Evolutionary conservation across 2,113 vertebrate genomes (phyloP), one percentile per base, ranked within the genome.

Genomic region (Coregonus clupeaformis): DNA sequence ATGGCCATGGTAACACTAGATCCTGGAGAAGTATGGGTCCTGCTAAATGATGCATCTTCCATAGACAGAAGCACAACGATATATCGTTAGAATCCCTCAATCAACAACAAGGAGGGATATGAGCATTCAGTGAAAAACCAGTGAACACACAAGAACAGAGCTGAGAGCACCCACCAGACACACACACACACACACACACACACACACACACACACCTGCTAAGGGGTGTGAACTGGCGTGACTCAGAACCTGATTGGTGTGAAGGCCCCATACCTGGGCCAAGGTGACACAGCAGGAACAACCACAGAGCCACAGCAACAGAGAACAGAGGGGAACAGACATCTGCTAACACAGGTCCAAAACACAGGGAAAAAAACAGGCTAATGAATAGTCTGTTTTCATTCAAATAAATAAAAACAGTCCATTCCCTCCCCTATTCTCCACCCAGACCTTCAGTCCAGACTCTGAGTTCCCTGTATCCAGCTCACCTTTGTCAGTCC

Each of bases 401-500:
- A 42, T 42, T 11, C 11, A 42, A 11, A 12, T 42, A 52, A 18
- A 16, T 47, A 68, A 68, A 47, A 22, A 22, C 68, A 74, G 13
- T 76, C 7, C 68, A 67, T 60, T 71, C 36, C 5, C 22, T 42
- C 22, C 45, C 69, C 67, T 0, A 6, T 1, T 18, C 27, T 3
- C 16, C 74, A 71, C 49, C 45, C 68, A 60, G 12, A 14, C 73
- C 69, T 25, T 47, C 49, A 74, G 27, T 64, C 47, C 68, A 55
- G 60, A 25, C 63, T 27, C 57, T 36, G 55, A 0, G 76, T 60
- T 71, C 1, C 12, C 69, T 25, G 69, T 75, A 73, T 62, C 73
- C 66, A 3, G 64, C 90, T 92, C 89, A 92, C 91, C 91, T 92
- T 82, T 81, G 84, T 88, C 87, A 87, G 87, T 77, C 24, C 72